Evolutionary conservation across 30 jellyfish, hydroid and myxozoan species (phyloP).

Genomic region (Turritopsis dohrnii): DNA sequence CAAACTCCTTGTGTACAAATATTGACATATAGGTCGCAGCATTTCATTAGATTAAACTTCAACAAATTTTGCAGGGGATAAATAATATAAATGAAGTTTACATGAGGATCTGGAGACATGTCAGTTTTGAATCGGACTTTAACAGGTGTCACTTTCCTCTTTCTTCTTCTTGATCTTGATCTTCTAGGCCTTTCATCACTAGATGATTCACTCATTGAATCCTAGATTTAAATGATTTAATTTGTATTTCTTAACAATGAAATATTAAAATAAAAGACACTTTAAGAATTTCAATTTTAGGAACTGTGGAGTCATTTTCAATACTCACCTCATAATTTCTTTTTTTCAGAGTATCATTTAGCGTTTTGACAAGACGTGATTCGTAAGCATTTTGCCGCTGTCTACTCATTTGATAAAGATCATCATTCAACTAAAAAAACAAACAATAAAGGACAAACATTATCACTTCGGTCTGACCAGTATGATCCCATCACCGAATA

Average conservation of each 20-base stretch:
- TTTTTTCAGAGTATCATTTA: not conserved
- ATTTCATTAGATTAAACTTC: too few species aligned
- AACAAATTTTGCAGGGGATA: not conserved
- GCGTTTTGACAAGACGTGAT: not conserved
- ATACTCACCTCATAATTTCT: not conserved
- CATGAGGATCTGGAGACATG: slow-evolving; percentile 3
- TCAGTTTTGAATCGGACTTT: slow-evolving; percentile 1
- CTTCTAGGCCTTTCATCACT: slow-evolving; percentile 10
- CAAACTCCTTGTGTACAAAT: too few species aligned
- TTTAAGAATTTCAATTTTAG: too few species aligned
- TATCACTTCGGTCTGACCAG: too few species aligned
- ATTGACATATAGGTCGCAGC: too few species aligned
- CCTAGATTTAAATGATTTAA: not conserved
- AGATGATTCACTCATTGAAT: slow-evolving; percentile 19
- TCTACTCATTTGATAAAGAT: not conserved
- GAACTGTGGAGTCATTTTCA: too few species aligned
- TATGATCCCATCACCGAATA: too few species aligned
- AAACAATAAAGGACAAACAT: too few species aligned
- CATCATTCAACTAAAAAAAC: not conserved
- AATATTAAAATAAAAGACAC: too few species aligned
- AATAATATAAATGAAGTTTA: not conserved
- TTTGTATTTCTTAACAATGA: not conserved
- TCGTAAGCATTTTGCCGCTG: not conserved
- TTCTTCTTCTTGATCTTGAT: not conserved
- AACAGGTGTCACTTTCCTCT: not conserved